Evolutionary conservation across 2,113 vertebrate genomes (phyloP), one percentile per base, ranked within the genome.

Genomic region (Paratilapia polleni): DNA sequence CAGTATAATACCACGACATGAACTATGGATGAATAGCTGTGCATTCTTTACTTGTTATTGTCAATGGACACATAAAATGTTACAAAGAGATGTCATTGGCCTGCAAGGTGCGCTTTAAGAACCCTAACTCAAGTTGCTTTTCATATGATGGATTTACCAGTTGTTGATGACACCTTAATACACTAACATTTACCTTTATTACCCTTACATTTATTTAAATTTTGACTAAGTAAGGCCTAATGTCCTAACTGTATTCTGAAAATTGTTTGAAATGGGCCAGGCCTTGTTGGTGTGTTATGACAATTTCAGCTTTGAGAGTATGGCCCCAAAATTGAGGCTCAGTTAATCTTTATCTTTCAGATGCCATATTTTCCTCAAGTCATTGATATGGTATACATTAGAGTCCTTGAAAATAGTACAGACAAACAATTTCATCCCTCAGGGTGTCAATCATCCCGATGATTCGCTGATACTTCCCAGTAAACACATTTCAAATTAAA

Each of bases 401-500:
- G 31, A 54, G 52, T 73, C 47, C 47, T 6, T 34, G 26, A 73
- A 54, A 73, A 8, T 52, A 52, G 17, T 52, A 52, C 2, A 6
- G 14, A 73, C 43, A 54, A 73, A n/a, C 47, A 26, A 5, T 49
- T 68, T 68, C 26, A 22, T 68, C 64, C 41, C 41, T 68, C 41
- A n/a, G 68, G 68, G 68, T 34, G 20, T n/a, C 26, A 73, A 54
- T 80, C 61, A 43, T 80, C 28, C 14, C 12, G 2, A n/a, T 49
- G 19, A 82, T 78, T 80, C 17, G 19, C 60, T 31, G 28, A 81
- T 22, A 74, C 78, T 41, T 66, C 36, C 56, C 77, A 31, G 24
- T 52, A 58, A 92, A 87, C 60, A 74, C 20, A 62, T 84, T 78
- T 74, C 34, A 87, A 82, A 77, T 88, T 10, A 78, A 85, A 89